Percentiles rank a stretch among this genome's conserved stretches.
phyloP scores from a whole-genome alignment of 1,140 invertebrate species.

The Eriosoma lanigerum region DNA sequence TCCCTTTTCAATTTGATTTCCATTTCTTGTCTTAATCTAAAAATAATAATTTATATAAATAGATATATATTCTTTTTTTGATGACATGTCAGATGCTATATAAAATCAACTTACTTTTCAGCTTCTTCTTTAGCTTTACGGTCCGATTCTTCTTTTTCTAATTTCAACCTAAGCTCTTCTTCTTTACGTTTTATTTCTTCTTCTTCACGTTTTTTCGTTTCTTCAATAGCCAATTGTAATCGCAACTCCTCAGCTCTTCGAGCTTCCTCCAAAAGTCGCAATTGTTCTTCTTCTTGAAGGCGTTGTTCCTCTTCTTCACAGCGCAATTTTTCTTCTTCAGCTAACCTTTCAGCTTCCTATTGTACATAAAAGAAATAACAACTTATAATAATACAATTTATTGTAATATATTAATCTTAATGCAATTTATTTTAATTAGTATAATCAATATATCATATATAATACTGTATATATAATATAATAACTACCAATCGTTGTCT shows the following conservation, averaged over 20 bases:
- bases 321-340: slow-evolving; percentile 73
- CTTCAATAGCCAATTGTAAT: slow-evolving; percentile 71
- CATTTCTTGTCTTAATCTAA: slow-evolving; percentile 71
- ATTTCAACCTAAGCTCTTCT: slow-evolving; percentile 69
- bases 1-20: slow-evolving; percentile 75
- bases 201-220: slow-evolving; percentile 67
- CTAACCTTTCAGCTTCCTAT: slow-evolving; percentile 70
- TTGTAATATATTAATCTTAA: too few species aligned
- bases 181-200: slow-evolving; percentile 67
- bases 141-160: slow-evolving; percentile 76
- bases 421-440: background rate
- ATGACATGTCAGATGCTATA: background rate
- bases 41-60: slow-evolving; percentile 43
- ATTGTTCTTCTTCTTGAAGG: slow-evolving; percentile 73
- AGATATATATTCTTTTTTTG: too few species aligned
- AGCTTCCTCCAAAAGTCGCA: slow-evolving; percentile 71
- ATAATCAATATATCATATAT: background rate
- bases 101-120: slow-evolving; percentile 63
- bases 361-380: background rate
- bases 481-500: slow-evolving; percentile 68
- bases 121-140: slow-evolving; percentile 75
- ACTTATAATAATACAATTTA: background rate
- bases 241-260: slow-evolving; percentile 73
- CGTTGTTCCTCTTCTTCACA: slow-evolving; percentile 80
- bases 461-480: slow-evolving; percentile 25